Conservation (phyloP, 2,113 vertebrate genomes). For the Sisor rabdophorus region DNA sequence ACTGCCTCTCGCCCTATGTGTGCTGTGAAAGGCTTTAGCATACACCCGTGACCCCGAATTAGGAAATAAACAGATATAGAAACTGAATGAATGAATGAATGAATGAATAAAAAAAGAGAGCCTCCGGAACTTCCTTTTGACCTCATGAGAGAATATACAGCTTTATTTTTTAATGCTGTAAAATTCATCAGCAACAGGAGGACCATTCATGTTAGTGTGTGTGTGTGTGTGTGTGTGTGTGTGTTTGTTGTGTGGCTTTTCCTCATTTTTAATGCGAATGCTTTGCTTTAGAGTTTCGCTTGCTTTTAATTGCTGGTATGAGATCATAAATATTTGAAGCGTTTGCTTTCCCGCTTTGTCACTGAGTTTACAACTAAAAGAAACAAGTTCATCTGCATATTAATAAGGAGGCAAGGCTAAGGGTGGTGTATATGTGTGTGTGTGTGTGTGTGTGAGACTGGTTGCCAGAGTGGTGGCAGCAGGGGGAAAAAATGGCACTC, state of each 20-base stretch:
- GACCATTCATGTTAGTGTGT: neutral
- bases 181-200: neutral
- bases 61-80: no score
- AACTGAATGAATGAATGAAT: no score
- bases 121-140: neutral
- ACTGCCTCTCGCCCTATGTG: no score
- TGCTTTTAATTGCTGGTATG: conserved; percentile 74
- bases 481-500: conserved; percentile 75
- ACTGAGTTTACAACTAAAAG: conserved; percentile 76
- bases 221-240: neutral
- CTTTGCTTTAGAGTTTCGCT: conserved; percentile 57
- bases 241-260: conserved; percentile 11
- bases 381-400: conserved; percentile 78
- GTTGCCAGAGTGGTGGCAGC: conserved; percentile 65
- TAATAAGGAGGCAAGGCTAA: conserved; percentile 58
- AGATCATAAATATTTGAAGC: conserved; percentile 77
- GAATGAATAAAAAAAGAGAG: no score
- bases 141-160: no score
- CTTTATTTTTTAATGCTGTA: no score
- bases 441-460: conserved; percentile 53
- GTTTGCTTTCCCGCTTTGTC: conserved; percentile 78
- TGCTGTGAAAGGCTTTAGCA: no score
- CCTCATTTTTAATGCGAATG: conserved; percentile 58
- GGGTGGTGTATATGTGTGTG: conserved; percentile 45
- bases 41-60: no score